A percentile compares a stretch with the other conserved stretches of the same genome.
Evolutionary conservation across 2,113 vertebrate species (phyloP).

Genomic region (Thryonomys swinderianus): DNA sequence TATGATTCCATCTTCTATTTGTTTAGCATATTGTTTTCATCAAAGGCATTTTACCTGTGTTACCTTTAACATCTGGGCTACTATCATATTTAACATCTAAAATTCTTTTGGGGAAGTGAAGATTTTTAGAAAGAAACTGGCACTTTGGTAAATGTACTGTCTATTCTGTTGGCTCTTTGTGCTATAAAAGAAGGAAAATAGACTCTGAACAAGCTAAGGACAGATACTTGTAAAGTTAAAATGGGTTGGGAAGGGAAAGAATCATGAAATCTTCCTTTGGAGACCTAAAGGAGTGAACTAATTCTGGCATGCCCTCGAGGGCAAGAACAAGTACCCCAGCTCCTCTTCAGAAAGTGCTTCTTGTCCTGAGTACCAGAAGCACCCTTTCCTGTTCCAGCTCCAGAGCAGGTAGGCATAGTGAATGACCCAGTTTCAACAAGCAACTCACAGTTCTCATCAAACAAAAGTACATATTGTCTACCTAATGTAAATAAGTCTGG

Average conservation of each 20-base stretch:
- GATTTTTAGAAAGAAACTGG: slow-evolving; percentile 52
- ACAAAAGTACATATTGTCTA: background rate
- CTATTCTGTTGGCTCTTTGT: slow-evolving; percentile 50
- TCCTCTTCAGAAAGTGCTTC: slow-evolving; percentile 43
- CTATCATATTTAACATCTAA: slow-evolving; percentile 27
- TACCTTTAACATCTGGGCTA: slow-evolving; percentile 12
- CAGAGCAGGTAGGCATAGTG: slow-evolving; percentile 21
- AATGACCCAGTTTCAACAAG: slow-evolving; percentile 44
- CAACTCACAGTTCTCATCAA: slow-evolving; percentile 11
- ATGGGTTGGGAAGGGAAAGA: background rate
- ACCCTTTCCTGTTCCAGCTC: slow-evolving; percentile 41
- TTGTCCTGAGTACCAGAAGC: background rate
- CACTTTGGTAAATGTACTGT: slow-evolving; percentile 4
- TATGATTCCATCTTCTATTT: slow-evolving; percentile 3
- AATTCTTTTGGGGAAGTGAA: slow-evolving; percentile 35
- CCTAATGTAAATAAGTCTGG: slow-evolving; percentile 49
- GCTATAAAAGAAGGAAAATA: slow-evolving; percentile 54
- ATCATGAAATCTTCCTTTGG: slow-evolving; percentile 44
- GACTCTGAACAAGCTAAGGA: slow-evolving; percentile 34
- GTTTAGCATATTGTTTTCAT: slow-evolving; percentile 32
- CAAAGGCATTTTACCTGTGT: slow-evolving; percentile 1
- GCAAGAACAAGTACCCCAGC: background rate
- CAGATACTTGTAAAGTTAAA: slow-evolving; percentile 25
- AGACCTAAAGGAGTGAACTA: slow-evolving; percentile 43
- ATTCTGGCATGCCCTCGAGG: background rate